Base-by-base conservation (phyloP, 2,888 invertebrate species). In the Melinaea marsaeus region DNA sequence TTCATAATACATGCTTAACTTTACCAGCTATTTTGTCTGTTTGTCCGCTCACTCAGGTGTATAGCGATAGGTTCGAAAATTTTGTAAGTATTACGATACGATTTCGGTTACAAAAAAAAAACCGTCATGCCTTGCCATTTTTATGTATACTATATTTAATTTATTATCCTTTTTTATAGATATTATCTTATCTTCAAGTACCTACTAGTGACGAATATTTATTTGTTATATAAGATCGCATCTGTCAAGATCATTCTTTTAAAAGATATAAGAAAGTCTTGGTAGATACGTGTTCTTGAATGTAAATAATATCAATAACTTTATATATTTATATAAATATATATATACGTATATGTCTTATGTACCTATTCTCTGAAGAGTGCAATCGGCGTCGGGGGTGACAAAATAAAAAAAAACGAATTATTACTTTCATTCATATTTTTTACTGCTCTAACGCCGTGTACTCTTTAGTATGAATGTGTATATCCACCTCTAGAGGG, bases 11-110 rank as follows among this genome's bases (percentile, higher is more conserved):
- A 70, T 76, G 72, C 78, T 75, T 76, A 72, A 71, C 70, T 81
- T 80, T 79, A 82, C 71, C 75, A 75, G 75, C 73, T 66, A 81
- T 84, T 84, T 85, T 86, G 81, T 86, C 79, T 85, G 80, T 85
- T 80, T 83, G 77, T 81, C 80, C 77, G 84, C 85, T 78, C 82
- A 78, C 86, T 79, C 85, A 87, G 88, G 85, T 81, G 84, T 83
- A 77, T 86, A 86, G 84, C 85, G 72, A 83, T 86, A 84, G 85
- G 82, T 76, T 79, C 78, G 69, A 75, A 75, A 72, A 78, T 76
- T 73, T 81, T 79, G 88, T 88, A 85, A 88, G 88, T 88, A 87
- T 22, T 80, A 76, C 70, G 73, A 75, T 66, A 74, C 72, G 74
- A 74, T 76, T 71, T 75, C 75, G 75, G 69, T 78, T 77, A 77